These are phyloP conservation scores for Aphis craccivora DNA, from an alignment of 1,140 invertebrate species.

Conservation along the genomic window DNA sequence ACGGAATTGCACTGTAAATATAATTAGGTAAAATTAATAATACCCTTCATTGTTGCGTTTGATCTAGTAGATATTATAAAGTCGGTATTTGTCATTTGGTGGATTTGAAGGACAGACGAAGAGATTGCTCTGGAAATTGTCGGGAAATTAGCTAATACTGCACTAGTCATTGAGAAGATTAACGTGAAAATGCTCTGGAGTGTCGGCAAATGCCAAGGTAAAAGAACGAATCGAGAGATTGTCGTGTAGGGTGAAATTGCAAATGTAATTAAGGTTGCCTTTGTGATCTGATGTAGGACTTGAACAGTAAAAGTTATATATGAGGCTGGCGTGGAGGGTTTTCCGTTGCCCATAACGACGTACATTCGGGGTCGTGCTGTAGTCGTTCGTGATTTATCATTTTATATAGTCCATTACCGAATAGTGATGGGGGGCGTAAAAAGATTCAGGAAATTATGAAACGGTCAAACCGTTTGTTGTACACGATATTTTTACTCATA, in stretches of 20 bases:
- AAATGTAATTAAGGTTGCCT: conserved; percentile 29
- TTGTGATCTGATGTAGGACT: conserved; percentile 1
- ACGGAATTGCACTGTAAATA: neutral
- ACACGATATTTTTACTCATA: neutral
- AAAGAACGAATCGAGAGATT: conserved; percentile 23
- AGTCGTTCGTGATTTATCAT: conserved; percentile 27
- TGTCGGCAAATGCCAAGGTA: conserved; percentile 2
- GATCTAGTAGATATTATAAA: neutral
- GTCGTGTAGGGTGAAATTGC: conserved; percentile 27
- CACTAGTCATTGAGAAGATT: neutral
- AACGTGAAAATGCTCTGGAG: neutral
- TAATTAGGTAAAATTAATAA: neutral
- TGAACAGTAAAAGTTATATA: conserved; percentile 28
- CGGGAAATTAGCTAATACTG: neutral
- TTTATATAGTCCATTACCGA: conserved; percentile 10
- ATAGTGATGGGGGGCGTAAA: neutral
- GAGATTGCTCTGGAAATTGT: neutral
- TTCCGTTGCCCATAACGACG: neutral
- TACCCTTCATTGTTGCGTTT: neutral
- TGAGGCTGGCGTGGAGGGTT: neutral
- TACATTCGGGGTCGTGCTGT: neutral
- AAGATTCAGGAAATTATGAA: conserved; percentile 22
- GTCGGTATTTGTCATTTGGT: neutral
- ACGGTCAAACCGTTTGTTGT: conserved; percentile 9
- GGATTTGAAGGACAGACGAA: neutral